These are phyloP conservation scores for Frankliniella fusca DNA, from an alignment of 2,888 invertebrate genomes.

Conservation along the genomic window DNA sequence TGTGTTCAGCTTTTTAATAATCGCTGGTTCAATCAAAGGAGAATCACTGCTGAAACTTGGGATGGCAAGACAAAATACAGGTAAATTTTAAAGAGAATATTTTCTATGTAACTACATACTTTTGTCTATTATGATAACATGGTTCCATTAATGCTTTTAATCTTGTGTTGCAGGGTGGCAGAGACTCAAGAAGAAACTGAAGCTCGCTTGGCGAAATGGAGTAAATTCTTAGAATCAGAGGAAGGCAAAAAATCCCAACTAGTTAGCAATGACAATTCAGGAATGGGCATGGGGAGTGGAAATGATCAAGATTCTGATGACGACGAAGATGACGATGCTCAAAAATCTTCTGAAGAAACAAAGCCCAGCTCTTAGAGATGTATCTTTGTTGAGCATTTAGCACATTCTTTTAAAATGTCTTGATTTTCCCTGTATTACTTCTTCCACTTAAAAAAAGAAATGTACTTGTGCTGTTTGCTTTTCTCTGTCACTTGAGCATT, in stretches of 20 bases:
- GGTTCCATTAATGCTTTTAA: conserved; percentile 23
- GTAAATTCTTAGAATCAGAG: conserved; percentile 67
- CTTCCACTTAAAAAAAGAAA: background rate
- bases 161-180: conserved; percentile 57
- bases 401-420: background rate
- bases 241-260: conserved; percentile 44
- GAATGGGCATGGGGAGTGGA: conserved; percentile 30
- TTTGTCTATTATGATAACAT: background rate
- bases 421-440: background rate
- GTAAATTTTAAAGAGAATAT: conserved; percentile 45
- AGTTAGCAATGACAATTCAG: conserved; percentile 31
- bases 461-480: background rate
- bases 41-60: conserved; percentile 84
- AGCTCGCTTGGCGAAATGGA: conserved; percentile 82
- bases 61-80: conserved; percentile 93
- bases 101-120: background rate
- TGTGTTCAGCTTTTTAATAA: conserved; percentile 84
- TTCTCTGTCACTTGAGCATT: background rate
- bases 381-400: too few relatives aligned
- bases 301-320: conserved; percentile 33
- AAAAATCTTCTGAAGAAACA: background rate
- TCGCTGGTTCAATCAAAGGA: conserved; percentile 82
- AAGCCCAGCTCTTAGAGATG: too few relatives aligned
- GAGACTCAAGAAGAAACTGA: conserved; percentile 86
- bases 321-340: conserved; percentile 18